phyloP scores from a whole-genome alignment of 2,888 invertebrate genomes.

The Orthosia gracilis region DNA sequence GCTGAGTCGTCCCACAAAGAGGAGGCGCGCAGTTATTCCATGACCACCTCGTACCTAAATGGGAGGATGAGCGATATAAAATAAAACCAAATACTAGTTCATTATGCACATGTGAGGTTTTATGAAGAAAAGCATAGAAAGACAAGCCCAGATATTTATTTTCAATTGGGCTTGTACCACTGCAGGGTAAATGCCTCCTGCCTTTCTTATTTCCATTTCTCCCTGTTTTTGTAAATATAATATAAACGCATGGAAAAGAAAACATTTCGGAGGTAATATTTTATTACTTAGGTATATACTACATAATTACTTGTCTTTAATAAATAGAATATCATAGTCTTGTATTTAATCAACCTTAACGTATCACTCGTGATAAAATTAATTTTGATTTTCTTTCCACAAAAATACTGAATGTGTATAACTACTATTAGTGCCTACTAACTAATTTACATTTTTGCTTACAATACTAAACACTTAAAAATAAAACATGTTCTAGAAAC shows the following conservation, averaged over 20 bases:
- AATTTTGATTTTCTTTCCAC: background rate
- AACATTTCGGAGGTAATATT: conserved; percentile 24
- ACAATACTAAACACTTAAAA: conserved; percentile 5
- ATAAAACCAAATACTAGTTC: no score
- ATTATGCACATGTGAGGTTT: background rate
- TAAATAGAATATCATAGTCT: conserved; percentile 42
- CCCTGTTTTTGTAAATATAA: no score
- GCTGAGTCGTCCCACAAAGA: no score
- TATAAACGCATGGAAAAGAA: background rate
- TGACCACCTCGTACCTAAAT: no score
- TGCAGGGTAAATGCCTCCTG: no score
- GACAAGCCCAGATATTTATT: no score
- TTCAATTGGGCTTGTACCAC: no score
- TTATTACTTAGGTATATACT: conserved; percentile 28
- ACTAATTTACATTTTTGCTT: conserved; percentile 5
- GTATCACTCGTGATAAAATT: background rate
- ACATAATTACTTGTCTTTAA: conserved; percentile 6
- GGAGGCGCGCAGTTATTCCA: no score
- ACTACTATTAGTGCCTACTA: conserved; percentile 3
- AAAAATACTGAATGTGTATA: conserved; percentile 14
- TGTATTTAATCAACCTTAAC: conserved; percentile 3
- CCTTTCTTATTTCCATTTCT: no score
- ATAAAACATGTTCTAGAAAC: background rate
- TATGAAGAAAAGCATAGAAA: no score
- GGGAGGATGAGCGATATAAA: no score